Evolutionary conservation across 2,888 invertebrate genomes (phyloP), one percentile per base, ranked within the genome.

Genomic region (Pollenia amentaria): DNA sequence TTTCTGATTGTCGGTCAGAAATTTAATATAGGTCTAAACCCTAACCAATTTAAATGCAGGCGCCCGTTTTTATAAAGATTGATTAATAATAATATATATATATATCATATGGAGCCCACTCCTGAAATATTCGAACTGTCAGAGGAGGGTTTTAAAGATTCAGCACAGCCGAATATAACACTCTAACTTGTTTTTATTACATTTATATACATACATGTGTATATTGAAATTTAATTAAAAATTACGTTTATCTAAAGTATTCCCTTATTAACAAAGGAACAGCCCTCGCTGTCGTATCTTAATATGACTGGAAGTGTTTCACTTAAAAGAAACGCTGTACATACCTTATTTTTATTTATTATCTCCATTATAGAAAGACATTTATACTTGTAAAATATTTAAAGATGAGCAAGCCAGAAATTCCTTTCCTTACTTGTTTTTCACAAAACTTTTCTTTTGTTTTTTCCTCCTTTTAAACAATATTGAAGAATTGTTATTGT

Each of bases 341-440:
- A n/a, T 48, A 48, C 21, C n/a, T 73, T 42, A 9, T 57, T 75
- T 60, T 60, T 40, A 21, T 40, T 55, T 73, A 64, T 18, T 62
- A 14, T 44, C 16, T 53, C 42, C 40, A 42, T 42, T 29, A 44
- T n/a, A 65, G 29, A n/a, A 55, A 29, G 38, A 16, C 53, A 42
- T 78, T 48, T 53, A 40, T 16, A 53, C 40, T 8, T 29, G 16
- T 51, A 53, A 16, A 70, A 64, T 62, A 64, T 65, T 80, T 85
- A 72, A 80, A 80, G 72, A 80, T 60, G 80, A 53, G 16, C 18
- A 44, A 64, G 76, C 48, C 46, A 70, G 53, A 55, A 67, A 46
- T 67, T 67, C 18, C 10, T 48, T 73, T 60, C 6, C n/a, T 42
- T 42, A 62, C 51, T 40, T 75, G 16, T 48, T 62, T 14, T 75